Conservation (phyloP, 64 coral and sea anemone genomes). For the Astreopora myriophthalma region DNA sequence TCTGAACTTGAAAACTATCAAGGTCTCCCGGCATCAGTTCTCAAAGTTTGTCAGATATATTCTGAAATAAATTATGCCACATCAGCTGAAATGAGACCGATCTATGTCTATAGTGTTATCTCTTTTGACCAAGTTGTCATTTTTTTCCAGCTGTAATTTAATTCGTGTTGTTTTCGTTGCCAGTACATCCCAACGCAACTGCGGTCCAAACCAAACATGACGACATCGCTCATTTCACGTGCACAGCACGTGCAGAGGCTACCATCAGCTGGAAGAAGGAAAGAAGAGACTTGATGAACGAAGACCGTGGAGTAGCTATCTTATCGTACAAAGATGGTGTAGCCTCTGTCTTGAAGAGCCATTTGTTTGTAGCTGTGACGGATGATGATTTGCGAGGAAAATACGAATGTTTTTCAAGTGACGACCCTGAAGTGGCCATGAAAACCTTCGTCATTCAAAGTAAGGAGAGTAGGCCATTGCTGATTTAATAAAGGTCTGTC, state of each 20-base stretch:
- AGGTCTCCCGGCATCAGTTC: too few relatives aligned
- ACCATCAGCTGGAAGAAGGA: constrained; percentile 17
- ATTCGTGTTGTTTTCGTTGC: background rate
- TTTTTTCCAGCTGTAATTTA: too few relatives aligned
- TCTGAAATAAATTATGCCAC: too few relatives aligned
- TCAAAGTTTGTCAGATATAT: too few relatives aligned
- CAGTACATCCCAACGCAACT: background rate
- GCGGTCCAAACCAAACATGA: background rate
- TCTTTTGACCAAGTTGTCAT: too few relatives aligned
- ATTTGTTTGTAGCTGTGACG: constrained; percentile 14
- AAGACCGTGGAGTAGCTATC: background rate
- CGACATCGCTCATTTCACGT: constrained; percentile 42
- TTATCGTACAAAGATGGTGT: background rate
- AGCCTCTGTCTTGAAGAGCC: background rate
- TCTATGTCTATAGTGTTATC: too few relatives aligned
- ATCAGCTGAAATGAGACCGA: too few relatives aligned
- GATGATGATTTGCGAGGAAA: constrained; percentile 18
- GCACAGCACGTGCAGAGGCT: background rate
- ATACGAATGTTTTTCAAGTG: constrained; percentile 17
- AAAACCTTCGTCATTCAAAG: constrained; percentile 19
- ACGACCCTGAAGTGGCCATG: background rate
- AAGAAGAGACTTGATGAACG: background rate
- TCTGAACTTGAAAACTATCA: too few relatives aligned
- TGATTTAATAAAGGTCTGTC: background rate
- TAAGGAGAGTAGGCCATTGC: background rate